These are phyloP conservation scores for Sylvicapra grimmia DNA, from an alignment of 2,113 vertebrate genomes.

Conservation along the genomic window DNA sequence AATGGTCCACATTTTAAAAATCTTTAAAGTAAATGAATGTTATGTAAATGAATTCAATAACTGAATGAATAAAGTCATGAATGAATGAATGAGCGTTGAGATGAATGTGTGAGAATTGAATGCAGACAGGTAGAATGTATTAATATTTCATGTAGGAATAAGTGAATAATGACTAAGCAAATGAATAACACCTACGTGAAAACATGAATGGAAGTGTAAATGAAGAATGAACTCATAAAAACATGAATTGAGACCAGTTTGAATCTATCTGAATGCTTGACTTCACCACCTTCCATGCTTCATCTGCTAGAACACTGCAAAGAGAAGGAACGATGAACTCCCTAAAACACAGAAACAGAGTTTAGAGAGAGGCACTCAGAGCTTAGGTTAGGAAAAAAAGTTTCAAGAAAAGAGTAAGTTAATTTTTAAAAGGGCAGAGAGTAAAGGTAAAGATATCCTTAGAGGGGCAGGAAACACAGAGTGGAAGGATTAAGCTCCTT, in stretches of 20 bases:
- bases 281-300: not conserved
- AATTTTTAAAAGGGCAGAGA: not conserved
- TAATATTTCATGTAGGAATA: not conserved
- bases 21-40: not conserved
- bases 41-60: not conserved
- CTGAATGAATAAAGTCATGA: not conserved
- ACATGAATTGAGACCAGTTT: not conserved
- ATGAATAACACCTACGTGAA: not conserved
- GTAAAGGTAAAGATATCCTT: not conserved
- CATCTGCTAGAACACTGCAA: not conserved
- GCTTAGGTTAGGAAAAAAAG: not conserved
- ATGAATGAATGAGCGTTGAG: not conserved
- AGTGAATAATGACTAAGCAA: conserved; percentile 6
- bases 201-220: not conserved
- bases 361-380: not conserved
- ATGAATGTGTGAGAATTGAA: not conserved
- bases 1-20: not conserved
- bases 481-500: not conserved
- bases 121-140: not conserved
- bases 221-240: not conserved
- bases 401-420: not conserved
- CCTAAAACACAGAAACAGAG: not conserved
- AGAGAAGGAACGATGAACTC: not conserved
- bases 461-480: not conserved
- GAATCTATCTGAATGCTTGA: not conserved